These are phyloP conservation scores for Thecophora atra DNA, from an alignment of 2,888 invertebrate genomes.

Conservation along the genomic window DNA sequence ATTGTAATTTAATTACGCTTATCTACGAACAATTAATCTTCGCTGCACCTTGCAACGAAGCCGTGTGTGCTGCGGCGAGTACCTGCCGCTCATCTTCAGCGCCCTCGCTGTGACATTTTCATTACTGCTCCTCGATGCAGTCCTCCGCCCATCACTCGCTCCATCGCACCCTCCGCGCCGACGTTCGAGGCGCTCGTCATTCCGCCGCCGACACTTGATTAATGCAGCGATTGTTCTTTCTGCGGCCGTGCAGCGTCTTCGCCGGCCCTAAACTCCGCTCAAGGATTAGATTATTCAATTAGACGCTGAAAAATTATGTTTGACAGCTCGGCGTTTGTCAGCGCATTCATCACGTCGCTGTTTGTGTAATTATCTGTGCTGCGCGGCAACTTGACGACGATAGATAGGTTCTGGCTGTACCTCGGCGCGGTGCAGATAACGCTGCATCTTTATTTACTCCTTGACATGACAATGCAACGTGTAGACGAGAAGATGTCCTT, in stretches of 20 bases:
- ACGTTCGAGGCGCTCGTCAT: constrained; percentile 22
- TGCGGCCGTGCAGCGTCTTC: constrained; percentile 41
- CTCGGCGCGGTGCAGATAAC: not conserved
- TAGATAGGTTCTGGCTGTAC: too few species aligned
- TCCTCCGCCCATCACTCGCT: not conserved
- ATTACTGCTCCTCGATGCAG: constrained; percentile 16
- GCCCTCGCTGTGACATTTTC: constrained; percentile 26
- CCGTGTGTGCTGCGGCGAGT: not conserved
- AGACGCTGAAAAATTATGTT: constrained; percentile 61
- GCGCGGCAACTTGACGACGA: not conserved
- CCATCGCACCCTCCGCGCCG: constrained; percentile 25
- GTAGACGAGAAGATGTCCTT: too few species aligned
- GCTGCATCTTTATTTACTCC: too few species aligned
- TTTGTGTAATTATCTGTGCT: not conserved
- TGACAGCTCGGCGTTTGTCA: constrained; percentile 64
- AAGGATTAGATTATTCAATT: constrained; percentile 60
- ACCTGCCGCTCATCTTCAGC: not conserved
- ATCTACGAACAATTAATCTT: constrained; percentile 63
- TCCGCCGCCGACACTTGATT: constrained; percentile 48
- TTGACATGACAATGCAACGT: too few species aligned
- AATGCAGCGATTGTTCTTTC: constrained; percentile 62
- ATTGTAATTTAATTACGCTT: constrained; percentile 51
- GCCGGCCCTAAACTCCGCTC: not conserved
- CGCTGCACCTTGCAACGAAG: constrained; percentile 14
- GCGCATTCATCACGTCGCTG: constrained; percentile 61